These are phyloP conservation scores for Macrotus californicus DNA, from an alignment of 2,113 vertebrate genomes.

Conservation along the genomic window DNA sequence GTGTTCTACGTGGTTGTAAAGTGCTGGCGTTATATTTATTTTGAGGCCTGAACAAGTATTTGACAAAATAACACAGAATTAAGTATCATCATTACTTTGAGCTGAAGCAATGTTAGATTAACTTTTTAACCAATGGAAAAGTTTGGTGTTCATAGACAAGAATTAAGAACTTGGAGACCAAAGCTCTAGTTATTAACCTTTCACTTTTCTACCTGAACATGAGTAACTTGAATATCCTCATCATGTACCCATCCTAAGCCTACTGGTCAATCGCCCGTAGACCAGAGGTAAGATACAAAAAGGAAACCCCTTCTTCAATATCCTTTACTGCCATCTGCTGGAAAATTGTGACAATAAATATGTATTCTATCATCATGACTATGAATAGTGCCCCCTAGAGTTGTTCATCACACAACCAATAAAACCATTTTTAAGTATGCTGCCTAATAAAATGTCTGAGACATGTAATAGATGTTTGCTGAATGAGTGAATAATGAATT, in stretches of 20 bases:
- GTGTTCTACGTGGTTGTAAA: neutral
- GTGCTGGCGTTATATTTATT: neutral
- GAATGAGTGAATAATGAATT: neutral
- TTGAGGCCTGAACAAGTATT: neutral
- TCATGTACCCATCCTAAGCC: neutral
- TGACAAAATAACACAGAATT: neutral
- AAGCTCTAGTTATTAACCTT: neutral
- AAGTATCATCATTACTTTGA: neutral
- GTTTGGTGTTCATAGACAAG: neutral
- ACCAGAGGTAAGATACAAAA: neutral
- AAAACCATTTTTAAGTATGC: neutral
- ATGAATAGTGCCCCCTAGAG: neutral
- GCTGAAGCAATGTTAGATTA: neutral
- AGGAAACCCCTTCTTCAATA: neutral
- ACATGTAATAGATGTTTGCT: neutral
- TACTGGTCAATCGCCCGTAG: neutral
- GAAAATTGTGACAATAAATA: neutral
- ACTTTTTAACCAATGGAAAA: neutral
- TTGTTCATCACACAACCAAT: neutral
- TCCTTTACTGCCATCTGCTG: neutral
- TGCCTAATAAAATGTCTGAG: neutral
- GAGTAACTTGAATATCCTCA: neutral
- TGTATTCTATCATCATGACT: neutral
- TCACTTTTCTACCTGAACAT: neutral
- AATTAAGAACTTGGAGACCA: neutral